Evolutionary conservation across 1,140 invertebrate genomes (phyloP), one percentile per base, ranked within the genome.

Genomic region (Orchestia grillus): DNA sequence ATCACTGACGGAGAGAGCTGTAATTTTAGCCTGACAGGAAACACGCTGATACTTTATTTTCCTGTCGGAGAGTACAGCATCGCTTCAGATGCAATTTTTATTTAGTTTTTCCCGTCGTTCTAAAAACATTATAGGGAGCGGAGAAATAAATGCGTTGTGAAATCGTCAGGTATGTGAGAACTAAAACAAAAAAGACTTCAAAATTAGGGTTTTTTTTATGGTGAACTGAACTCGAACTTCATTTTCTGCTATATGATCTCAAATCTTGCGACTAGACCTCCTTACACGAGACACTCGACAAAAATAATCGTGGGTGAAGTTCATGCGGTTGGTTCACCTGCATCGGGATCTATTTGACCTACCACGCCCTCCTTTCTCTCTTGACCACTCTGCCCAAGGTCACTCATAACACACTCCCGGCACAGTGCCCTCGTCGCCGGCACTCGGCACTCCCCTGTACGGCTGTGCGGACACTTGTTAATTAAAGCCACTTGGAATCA

Each of bases 291-390:
- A 36, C 62, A 77, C 28, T 53, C 6, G 28, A 28, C 1, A 77
- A 36, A 3, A 77, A 77, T 77, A 77, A 77, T 77, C 62, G 36
- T 77, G 28, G 62, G 62, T 77, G 62, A 77, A 77, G 62, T 77
- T 77, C 62, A 77, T 77, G 62, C 28, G 62, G 62, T 77, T 77
- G 88, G 43, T 44, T 41, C 88, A 90, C 88, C 88, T 90, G 88
- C 43, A 90, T 90, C 43, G 88, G 16, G 88, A 44, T 45, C 92
- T 94, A n/a, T 45, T n/a, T 45, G 43, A 94, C 92, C 92, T 45
- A 94, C 92, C 43, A 94, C 88, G 92, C 92, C 43, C 44, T 47
- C 44, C 92, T 42, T n/a, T 94, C 43, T 94, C 92, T 94, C 92
- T 47, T 94, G 92, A 94, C 92, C 92, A 94, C 44, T 44, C 19